A percentile compares a stretch with the other conserved stretches of the same genome.
phyloP scores from a whole-genome alignment of 2,888 invertebrate genomes.

The Drosophila peninsularis region DNA sequence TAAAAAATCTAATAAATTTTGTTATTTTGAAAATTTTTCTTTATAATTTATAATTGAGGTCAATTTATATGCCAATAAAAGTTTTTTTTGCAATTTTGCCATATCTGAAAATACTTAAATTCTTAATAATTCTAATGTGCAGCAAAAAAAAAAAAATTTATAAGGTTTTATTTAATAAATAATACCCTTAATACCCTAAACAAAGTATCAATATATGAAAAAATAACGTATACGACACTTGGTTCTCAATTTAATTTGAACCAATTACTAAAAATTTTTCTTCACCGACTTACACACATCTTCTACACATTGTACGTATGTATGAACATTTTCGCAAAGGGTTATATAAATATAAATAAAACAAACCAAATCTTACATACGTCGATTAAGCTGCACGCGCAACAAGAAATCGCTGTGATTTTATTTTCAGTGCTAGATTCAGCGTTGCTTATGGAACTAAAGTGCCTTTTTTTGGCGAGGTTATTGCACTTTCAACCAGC shows the following conservation, averaged over 20 bases:
- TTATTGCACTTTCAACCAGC: constrained; percentile 74
- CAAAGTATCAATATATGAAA: too few relatives aligned
- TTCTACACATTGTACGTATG: not conserved
- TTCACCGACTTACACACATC: not conserved
- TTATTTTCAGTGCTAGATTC: constrained; percentile 23
- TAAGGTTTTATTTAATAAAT: too few relatives aligned
- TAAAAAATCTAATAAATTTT: not conserved
- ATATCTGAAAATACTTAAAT: too few relatives aligned
- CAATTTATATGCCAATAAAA: too few relatives aligned
- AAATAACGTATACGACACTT: constrained; percentile 7
- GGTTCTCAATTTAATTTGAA: too few relatives aligned
- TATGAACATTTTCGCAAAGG: constrained; percentile 3
- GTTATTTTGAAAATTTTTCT: not conserved
- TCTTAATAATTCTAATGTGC: too few relatives aligned
- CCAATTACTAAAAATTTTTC: not conserved
- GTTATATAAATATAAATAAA: constrained; percentile 3
- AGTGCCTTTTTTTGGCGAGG: constrained; percentile 50
- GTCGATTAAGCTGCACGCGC: constrained; percentile 18
- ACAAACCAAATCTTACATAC: constrained; percentile 35
- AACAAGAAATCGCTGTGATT: constrained; percentile 8
- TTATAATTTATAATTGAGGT: too few relatives aligned
- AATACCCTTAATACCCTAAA: too few relatives aligned
- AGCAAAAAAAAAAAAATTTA: too few relatives aligned
- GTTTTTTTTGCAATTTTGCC: too few relatives aligned
- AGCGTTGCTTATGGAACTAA: constrained; percentile 35